Base-by-base conservation (phyloP, 2,888 invertebrate species). In the Sinelater perroti region DNA sequence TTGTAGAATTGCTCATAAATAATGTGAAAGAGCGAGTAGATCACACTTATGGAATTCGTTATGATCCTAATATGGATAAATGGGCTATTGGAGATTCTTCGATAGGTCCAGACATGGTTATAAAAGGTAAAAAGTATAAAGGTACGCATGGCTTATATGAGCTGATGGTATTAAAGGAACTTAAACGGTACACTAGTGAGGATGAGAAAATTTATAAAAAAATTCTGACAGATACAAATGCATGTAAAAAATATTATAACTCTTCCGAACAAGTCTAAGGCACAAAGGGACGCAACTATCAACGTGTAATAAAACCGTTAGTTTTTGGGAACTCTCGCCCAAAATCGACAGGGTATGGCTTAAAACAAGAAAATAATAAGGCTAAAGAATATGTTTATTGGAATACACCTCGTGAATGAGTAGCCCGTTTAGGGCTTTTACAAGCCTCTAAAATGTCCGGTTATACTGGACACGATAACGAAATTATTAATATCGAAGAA, bases 61-160 rank as follows among this genome's bases (percentile, higher is more conserved):
- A 24, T 24, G 28, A 40, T 24, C 2, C 14, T 28, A 17, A 38
- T 10, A 40, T 4, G 5, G 20, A 20, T 18, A 4, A 35, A n/a
- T 40, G 38, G 40, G 6, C 2, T 11, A 17, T 51, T 20, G 51
- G 51, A 2, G 40, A 36, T 21, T 30, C 16, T 21, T 10, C 35
- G 10, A 40, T 60, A 17, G n/a, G n/a, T n/a, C n/a, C n/a, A n/a
- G n/a, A n/a, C n/a, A n/a, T n/a, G 3, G 38, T 47, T 45, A 47
- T 63, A 18, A 47, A 54, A 20, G 35, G 40, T 24, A 45, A 58
- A 50, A 35, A 28, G 31, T 64, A 50, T 57, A 21, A 28, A 14
- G 50, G 60, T 16, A 63, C 58, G 24, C 33, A 31, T 30, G 60
- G 63, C 10, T 35, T 63, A 17, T 36, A 35, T 14, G 53, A 56